These are phyloP conservation scores for Pheosia tremula DNA, from an alignment of 2,888 invertebrate species.

Conservation along the genomic window DNA sequence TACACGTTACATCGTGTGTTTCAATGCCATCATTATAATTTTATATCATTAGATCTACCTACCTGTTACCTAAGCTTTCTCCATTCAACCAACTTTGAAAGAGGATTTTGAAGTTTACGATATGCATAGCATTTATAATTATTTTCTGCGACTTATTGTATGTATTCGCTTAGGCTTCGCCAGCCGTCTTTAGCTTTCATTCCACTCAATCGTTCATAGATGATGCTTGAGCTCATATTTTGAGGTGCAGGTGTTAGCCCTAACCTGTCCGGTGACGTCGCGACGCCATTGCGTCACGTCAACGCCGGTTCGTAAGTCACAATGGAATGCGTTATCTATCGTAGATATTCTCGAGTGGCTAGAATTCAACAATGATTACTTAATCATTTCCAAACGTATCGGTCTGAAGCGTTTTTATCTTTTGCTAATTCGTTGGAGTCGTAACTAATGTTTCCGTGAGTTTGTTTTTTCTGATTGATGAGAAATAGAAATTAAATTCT, in stretches of 20 bases:
- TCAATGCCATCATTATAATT: too few relatives aligned
- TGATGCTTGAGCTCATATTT: neutral
- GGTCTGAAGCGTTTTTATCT: constrained; percentile 22
- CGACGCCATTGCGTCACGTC: constrained; percentile 51
- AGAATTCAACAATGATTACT: constrained; percentile 43
- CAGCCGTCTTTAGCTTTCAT: too few relatives aligned
- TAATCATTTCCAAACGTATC: constrained; percentile 42
- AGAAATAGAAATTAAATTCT: neutral
- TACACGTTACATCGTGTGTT: neutral
- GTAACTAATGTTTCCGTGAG: neutral
- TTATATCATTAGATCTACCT: too few relatives aligned
- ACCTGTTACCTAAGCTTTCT: too few relatives aligned
- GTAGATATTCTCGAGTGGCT: constrained; percentile 28
- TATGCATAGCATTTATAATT: too few relatives aligned
- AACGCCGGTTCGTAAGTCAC: constrained; percentile 25
- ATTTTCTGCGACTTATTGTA: too few relatives aligned
- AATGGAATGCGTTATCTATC: constrained; percentile 47
- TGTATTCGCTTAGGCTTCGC: too few relatives aligned
- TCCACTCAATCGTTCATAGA: neutral
- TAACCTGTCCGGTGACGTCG: constrained; percentile 15
- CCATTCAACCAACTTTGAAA: too few relatives aligned
- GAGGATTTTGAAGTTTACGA: too few relatives aligned
- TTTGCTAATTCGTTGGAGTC: constrained; percentile 16
- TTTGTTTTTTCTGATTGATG: neutral
- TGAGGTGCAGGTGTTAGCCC: constrained; percentile 19